A percentile compares a stretch with the other conserved stretches of the same genome.
These are phyloP conservation scores for Drosophila anomalipes DNA, from an alignment of 2,888 invertebrate genomes.

Conservation along the genomic window DNA sequence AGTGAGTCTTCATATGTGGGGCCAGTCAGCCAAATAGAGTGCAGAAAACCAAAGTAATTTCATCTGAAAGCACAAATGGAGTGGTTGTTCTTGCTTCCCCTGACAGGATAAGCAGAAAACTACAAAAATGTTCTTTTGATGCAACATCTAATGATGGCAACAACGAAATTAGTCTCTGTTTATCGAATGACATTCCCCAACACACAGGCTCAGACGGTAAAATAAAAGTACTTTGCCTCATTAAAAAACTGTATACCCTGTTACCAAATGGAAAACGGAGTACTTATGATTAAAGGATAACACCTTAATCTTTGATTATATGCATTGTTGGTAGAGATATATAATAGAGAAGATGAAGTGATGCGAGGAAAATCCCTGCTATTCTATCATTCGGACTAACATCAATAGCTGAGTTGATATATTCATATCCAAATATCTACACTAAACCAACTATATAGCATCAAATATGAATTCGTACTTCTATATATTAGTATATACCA, in stretches of 20 bases:
- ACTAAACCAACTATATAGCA: neutral
- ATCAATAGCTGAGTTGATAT: neutral
- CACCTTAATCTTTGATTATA: neutral
- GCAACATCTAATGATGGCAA: conserved; percentile 52
- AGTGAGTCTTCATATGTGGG: conserved; percentile 61
- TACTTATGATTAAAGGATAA: neutral
- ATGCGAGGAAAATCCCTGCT: no score
- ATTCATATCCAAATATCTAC: neutral
- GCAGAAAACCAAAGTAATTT: conserved; percentile 32
- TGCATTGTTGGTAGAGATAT: neutral
- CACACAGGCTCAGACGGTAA: neutral
- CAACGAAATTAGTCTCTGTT: conserved; percentile 20
- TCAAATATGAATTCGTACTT: neutral
- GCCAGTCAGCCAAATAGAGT: conserved; percentile 32
- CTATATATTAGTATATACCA: neutral
- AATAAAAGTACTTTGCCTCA: conserved; percentile 54
- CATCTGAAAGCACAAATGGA: conserved; percentile 13
- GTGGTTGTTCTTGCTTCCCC: neutral
- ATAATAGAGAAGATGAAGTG: neutral
- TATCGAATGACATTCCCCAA: conserved; percentile 53
- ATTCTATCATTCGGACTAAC: neutral
- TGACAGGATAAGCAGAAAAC: conserved; percentile 8
- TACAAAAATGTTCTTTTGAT: conserved; percentile 50
- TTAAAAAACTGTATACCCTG: conserved; percentile 46
- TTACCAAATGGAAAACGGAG: neutral